phyloP scores from a whole-genome alignment of 64 coral and sea anemone genomes.

The Montipora capricornis region DNA sequence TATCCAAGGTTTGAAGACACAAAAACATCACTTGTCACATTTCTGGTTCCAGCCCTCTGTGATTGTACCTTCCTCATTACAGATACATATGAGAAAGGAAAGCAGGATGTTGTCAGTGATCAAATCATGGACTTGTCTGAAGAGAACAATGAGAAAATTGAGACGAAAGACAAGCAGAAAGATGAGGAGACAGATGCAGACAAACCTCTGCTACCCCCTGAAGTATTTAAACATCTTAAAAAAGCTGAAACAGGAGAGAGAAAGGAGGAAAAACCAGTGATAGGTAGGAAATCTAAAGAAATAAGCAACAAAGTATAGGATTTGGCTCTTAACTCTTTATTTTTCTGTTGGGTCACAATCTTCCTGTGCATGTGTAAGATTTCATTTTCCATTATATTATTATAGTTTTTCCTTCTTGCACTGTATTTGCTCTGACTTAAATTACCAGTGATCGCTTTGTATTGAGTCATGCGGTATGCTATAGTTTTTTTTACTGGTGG shows the following conservation, averaged over 20 bases:
- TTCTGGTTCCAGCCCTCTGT: not conserved
- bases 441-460: no score
- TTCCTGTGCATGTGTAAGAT: no score
- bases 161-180: conserved; percentile 11
- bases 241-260: conserved; percentile 18
- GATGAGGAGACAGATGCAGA: not conserved
- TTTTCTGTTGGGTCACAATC: no score
- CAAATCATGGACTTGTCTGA: conserved; percentile 30
- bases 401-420: no score
- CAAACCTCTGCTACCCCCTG: conserved; percentile 65
- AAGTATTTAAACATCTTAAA: conserved; percentile 77
- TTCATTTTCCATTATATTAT: no score
- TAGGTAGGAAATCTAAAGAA: conserved; percentile 1
- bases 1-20: no score
- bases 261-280: conserved; percentile 17
- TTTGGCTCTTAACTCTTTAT: no score
- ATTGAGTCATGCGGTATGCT: no score
- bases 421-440: no score
- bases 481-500: no score
- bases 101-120: conserved; percentile 40
- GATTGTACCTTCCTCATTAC: not conserved
- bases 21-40: no score
- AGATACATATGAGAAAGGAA: conserved; percentile 83
- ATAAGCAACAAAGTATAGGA: no score
- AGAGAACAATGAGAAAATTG: not conserved